Percentiles rank a stretch among this genome's conserved stretches.
These are phyloP conservation scores for Pangasius krempfi DNA, from an alignment of 2,797 vertebrate species.

Conservation along the genomic window DNA sequence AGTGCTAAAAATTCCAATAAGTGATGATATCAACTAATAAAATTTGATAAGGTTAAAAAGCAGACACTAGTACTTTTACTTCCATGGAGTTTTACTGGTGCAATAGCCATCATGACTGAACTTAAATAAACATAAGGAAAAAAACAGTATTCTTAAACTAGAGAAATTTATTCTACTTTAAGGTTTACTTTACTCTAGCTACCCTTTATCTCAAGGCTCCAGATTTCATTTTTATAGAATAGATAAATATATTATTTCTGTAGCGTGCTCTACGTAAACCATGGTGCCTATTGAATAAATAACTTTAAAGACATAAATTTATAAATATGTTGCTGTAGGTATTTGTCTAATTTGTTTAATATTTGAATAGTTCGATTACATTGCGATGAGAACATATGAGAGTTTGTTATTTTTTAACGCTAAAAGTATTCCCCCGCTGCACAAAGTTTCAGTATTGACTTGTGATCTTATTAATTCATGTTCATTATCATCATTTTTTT, in stretches of 20 bases:
- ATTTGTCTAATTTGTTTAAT: not conserved
- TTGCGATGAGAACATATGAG: not conserved
- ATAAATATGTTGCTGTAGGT: no score
- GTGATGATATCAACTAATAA: not conserved
- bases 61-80: not conserved
- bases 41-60: not conserved
- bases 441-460: not conserved
- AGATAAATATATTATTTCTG: not conserved
- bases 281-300: not conserved
- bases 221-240: not conserved
- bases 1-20: not conserved
- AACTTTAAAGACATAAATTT: no score
- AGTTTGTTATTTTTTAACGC: not conserved
- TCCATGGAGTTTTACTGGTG: not conserved
- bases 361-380: not conserved
- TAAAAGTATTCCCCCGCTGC: not conserved
- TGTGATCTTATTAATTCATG: not conserved
- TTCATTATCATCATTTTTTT: slow-evolving; percentile 11
- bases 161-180: not conserved
- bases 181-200: not conserved
- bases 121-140: not conserved
- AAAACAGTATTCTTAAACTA: not conserved
- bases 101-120: not conserved
- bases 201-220: not conserved
- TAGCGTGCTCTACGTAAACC: not conserved